These are phyloP conservation scores for Penaeus vannamei DNA, from an alignment of 1,140 invertebrate genomes.

Conservation along the genomic window DNA sequence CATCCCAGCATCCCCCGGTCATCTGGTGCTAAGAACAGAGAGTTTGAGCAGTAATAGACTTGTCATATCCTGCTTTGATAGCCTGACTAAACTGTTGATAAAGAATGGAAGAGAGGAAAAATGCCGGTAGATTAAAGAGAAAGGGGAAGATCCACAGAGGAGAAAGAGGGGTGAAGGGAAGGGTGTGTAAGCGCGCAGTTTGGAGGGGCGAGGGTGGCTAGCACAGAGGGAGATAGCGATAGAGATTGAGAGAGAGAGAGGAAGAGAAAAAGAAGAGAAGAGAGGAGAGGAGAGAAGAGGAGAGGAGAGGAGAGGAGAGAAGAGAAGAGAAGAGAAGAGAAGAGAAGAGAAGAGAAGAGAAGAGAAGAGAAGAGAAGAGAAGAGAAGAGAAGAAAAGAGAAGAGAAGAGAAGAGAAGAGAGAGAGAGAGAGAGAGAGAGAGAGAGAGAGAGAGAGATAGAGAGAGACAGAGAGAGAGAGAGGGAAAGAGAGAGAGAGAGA, in stretches of 20 bases:
- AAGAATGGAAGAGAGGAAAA: not conserved
- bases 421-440: not conserved
- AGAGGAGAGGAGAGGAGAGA: not conserved
- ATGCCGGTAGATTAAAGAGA: not conserved
- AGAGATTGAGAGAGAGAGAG: not conserved
- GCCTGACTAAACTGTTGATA: too few relatives aligned
- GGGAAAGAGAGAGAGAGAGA: slow-evolving; percentile 32
- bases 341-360: not conserved
- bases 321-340: not conserved
- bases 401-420: slow-evolving; percentile 4
- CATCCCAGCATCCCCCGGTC: too few relatives aligned
- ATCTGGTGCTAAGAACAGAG: too few relatives aligned
- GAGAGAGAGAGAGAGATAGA: too few relatives aligned
- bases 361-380: not conserved
- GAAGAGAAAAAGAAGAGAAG: not conserved
- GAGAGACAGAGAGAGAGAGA: slow-evolving; percentile 44
- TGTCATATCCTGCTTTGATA: too few relatives aligned
- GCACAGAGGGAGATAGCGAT: not conserved
- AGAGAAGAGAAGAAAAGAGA: not conserved
- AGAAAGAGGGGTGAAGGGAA: not conserved
- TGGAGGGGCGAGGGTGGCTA: not conserved
- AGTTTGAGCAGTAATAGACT: too few relatives aligned
- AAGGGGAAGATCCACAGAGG: not conserved
- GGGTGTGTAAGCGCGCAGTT: not conserved
- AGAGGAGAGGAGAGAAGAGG: not conserved